A percentile compares a stretch with the other conserved stretches of the same genome.
Conservation (phyloP, 1,140 invertebrate genomes). For the Cyclina sinensis region DNA sequence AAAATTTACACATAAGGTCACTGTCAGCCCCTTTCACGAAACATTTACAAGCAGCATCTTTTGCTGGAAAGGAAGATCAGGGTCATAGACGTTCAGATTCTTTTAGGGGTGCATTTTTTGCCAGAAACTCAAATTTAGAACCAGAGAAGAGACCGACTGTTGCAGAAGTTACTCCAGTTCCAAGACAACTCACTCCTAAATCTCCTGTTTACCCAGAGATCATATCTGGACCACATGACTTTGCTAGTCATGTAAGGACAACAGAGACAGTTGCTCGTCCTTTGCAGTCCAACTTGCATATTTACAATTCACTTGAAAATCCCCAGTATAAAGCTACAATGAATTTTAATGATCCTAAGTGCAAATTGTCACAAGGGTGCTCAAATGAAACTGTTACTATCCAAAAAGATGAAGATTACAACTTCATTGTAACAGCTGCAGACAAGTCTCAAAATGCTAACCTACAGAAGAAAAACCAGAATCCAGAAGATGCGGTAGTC, state of each 20-base stretch:
- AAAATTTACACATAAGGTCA: constrained; percentile 77
- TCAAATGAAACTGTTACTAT: constrained; percentile 61
- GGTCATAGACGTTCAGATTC: constrained; percentile 70
- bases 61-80: constrained; percentile 21
- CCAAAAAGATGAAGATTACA: constrained; percentile 55
- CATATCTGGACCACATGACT: constrained; percentile 64
- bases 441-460: not conserved
- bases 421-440: constrained; percentile 39
- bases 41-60: constrained; percentile 14
- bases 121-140: not conserved
- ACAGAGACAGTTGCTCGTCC: constrained; percentile 54
- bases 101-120: constrained; percentile 75
- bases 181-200: constrained; percentile 29
- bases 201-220: constrained; percentile 30
- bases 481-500: not conserved
- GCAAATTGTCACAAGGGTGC: constrained; percentile 47
- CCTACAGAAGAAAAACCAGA: not conserved
- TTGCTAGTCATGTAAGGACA: constrained; percentile 45
- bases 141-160: constrained; percentile 49
- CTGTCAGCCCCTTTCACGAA: constrained; percentile 77
- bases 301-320: constrained; percentile 63
- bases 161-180: constrained; percentile 32
- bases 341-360: constrained; percentile 47
- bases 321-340: constrained; percentile 59
- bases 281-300: constrained; percentile 65